phyloP scores from a whole-genome alignment of 1,140 invertebrate genomes.

The Copidosoma floridanum region DNA sequence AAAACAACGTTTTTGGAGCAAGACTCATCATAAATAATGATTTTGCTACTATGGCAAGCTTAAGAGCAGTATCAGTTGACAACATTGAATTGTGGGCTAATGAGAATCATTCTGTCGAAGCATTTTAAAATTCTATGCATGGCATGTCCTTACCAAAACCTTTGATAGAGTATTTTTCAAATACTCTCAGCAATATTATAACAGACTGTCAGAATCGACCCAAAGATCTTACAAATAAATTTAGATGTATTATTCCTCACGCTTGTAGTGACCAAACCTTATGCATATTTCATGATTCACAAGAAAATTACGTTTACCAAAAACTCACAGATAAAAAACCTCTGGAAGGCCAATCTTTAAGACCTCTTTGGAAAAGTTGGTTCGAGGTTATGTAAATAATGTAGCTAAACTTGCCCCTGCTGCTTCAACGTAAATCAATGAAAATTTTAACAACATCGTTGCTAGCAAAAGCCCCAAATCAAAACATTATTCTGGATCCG shows the following conservation, averaged over 20 bases:
- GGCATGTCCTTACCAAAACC: not conserved
- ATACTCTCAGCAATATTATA: not conserved
- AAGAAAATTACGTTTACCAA: not conserved
- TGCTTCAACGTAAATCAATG: slow-evolving; percentile 23
- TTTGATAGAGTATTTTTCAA: slow-evolving; percentile 2
- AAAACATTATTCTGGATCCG: slow-evolving; percentile 21
- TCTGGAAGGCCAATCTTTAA: not conserved
- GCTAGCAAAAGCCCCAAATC: slow-evolving; percentile 17
- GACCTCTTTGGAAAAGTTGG: not conserved
- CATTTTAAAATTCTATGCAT: not conserved
- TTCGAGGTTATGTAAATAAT: slow-evolving; percentile 1
- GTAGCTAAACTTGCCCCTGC: slow-evolving; percentile 16
- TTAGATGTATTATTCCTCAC: not conserved
- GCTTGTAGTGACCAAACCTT: not conserved
- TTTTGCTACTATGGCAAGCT: slow-evolving; percentile 3
- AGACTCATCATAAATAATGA: too few species aligned
- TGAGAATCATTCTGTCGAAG: not conserved
- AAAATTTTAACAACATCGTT: slow-evolving; percentile 14
- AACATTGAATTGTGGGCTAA: not conserved
- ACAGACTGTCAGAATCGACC: not conserved
- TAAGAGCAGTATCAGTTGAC: not conserved
- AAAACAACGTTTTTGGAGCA: not conserved
- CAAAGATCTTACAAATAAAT: not conserved
- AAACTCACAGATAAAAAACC: not conserved
- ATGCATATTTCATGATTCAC: not conserved